Conservation (phyloP, 2,888 invertebrate species). For the Entomobrya multifasciata region DNA sequence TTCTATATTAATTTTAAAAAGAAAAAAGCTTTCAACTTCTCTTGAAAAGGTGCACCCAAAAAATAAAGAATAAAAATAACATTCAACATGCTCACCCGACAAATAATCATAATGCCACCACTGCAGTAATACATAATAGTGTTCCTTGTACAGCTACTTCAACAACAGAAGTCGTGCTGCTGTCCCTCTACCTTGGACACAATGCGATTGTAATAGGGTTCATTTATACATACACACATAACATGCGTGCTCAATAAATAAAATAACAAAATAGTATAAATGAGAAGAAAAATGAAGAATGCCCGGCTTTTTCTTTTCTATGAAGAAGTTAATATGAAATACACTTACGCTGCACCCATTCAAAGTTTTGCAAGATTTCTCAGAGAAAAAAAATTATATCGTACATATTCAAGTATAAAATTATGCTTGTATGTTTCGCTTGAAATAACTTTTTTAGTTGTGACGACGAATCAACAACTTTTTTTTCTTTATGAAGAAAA, state of each 20-base stretch:
- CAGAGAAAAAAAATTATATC: not conserved
- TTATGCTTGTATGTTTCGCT: not conserved
- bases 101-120: constrained; percentile 24
- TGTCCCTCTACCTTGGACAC: constrained; percentile 31
- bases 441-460: constrained; percentile 11
- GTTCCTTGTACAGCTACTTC: not conserved
- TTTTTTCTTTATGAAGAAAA: not conserved
- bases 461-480: constrained; percentile 14
- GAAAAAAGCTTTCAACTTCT: constrained; percentile 28
- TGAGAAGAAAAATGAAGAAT: constrained; percentile 9
- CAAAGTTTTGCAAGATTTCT: constrained; percentile 13
- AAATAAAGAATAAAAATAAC: not conserved
- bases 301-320: not conserved
- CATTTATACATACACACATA: not conserved
- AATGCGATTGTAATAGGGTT: constrained; percentile 12
- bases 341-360: not conserved
- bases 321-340: constrained; percentile 23
- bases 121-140: no score
- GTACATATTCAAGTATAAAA: not conserved
- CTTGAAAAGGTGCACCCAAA: constrained; percentile 37
- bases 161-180: constrained; percentile 31
- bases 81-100: constrained; percentile 33
- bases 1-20: constrained; percentile 30
- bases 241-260: not conserved
- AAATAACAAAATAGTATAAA: not conserved